A percentile compares a stretch with the other conserved stretches of the same genome.
phyloP scores from a whole-genome alignment of 1,140 invertebrate genomes.

The Diuraphis noxia region DNA sequence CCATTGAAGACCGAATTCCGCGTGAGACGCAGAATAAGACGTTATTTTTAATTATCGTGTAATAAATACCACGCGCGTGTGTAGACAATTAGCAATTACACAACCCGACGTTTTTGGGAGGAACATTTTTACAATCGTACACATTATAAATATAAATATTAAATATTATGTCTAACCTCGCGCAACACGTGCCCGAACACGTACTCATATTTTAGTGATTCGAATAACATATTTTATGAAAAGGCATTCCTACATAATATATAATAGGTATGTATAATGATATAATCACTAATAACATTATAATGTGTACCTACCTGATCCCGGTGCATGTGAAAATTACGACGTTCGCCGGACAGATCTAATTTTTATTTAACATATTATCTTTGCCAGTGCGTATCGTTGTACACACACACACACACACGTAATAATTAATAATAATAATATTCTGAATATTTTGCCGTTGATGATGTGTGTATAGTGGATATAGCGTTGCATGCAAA shows the following conservation, averaged over 20 bases:
- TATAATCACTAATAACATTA: not conserved
- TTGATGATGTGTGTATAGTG: not conserved
- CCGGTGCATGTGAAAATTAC: not conserved
- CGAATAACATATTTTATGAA: not conserved
- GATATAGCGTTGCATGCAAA: not conserved
- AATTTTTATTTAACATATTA: not conserved
- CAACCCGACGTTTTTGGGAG: not conserved
- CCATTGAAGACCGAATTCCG: not conserved
- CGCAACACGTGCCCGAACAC: not conserved
- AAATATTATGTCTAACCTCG: not conserved
- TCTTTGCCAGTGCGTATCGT: not conserved
- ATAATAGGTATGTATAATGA: not conserved
- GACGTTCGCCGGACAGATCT: not conserved
- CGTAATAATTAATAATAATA: not conserved
- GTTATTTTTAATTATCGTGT: slow-evolving; percentile 5
- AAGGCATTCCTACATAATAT: not conserved
- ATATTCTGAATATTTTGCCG: slow-evolving; percentile 1
- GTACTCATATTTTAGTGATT: not conserved
- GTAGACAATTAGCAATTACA: not conserved
- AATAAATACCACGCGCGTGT: not conserved
- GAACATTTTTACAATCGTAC: not conserved
- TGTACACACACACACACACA: not conserved
- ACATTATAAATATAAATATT: not conserved
- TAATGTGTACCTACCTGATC: not conserved
- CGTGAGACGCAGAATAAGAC: not conserved